Base-by-base conservation (phyloP, 2,797 vertebrate genomes). In the Poeciliopsis presidionis region DNA sequence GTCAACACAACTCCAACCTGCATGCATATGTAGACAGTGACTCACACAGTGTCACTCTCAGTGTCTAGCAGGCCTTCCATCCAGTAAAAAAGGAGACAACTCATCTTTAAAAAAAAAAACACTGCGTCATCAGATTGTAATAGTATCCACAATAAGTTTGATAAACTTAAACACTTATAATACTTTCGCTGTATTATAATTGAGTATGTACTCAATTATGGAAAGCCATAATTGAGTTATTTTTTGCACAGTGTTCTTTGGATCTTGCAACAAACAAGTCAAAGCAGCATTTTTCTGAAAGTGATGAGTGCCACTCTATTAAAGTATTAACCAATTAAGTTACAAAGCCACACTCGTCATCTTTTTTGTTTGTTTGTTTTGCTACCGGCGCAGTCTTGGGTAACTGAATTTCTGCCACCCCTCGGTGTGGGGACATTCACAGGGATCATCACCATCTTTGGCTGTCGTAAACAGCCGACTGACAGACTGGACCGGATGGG, bases 1-100 rank as follows among this genome's bases (percentile, higher is more conserved):
- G 72, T 90, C 80, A 88, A 83, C 72, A 78, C 75, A 84, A 78
- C 78, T 80, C 77, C 30, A 43, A 13, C 65, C 59, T 33, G 47
- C 61, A 46, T 22, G 67, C 39, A 49, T 80, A 79, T 36, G 77
- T 78, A 83, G 80, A 85, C 73, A 14, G 71, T 82, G 78, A 87
- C 13, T 84, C 75, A 75, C 59, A 12, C 46, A 33, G 46, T 74
- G 11, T 84, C 47, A 18, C 18, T 67, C 47, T 46, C 65, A 46
- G 73, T 47, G n/a, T 78, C 20, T 33, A 61, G 4, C 43, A 25
- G 51, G n/a, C 67, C 30, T 65, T 82, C 12, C 49, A 6, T 39
- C 18, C 69, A 36, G 9, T 36, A 18, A 41, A 76, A 13, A 12
- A 18, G 36, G 18, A 63, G 55, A 79, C 14, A 78, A 72, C 18